These are phyloP conservation scores for Spheniscus mendiculus DNA, from an alignment of 2,113 vertebrate genomes.

Conservation along the genomic window DNA sequence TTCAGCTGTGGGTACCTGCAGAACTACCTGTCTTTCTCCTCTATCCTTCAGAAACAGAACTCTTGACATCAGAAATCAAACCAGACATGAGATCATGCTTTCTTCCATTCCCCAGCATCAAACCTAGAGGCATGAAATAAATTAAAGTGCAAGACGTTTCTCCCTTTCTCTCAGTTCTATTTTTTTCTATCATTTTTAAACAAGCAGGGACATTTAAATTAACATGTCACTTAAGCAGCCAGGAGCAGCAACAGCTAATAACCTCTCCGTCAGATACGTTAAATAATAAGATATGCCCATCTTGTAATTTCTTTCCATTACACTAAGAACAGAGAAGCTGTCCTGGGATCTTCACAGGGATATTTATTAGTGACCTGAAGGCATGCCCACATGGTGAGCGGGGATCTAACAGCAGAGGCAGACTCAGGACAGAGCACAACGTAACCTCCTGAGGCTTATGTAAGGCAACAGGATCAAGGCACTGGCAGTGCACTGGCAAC, in stretches of 20 bases:
- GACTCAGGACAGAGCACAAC: background rate
- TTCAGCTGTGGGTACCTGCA: background rate
- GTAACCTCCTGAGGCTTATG: background rate
- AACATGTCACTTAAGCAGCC: conserved; percentile 2
- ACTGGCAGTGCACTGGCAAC: background rate
- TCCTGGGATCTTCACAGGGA: background rate
- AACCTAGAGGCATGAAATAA: background rate
- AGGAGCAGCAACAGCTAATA: conserved; percentile 2
- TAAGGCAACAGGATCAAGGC: background rate
- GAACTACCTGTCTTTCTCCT: background rate
- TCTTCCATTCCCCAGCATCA: background rate
- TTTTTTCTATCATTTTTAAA: background rate
- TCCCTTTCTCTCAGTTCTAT: background rate
- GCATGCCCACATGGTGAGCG: background rate
- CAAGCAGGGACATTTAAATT: background rate
- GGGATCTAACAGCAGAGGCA: background rate
- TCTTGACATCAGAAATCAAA: background rate
- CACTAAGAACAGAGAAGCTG: background rate
- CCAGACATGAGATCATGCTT: background rate
- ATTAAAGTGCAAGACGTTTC: background rate
- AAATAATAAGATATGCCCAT: background rate
- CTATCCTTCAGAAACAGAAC: background rate
- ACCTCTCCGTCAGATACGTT: background rate
- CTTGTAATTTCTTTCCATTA: background rate
- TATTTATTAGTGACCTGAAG: background rate